Evolutionary conservation across 1,140 invertebrate species (phyloP).

Genomic region (Mya arenaria): DNA sequence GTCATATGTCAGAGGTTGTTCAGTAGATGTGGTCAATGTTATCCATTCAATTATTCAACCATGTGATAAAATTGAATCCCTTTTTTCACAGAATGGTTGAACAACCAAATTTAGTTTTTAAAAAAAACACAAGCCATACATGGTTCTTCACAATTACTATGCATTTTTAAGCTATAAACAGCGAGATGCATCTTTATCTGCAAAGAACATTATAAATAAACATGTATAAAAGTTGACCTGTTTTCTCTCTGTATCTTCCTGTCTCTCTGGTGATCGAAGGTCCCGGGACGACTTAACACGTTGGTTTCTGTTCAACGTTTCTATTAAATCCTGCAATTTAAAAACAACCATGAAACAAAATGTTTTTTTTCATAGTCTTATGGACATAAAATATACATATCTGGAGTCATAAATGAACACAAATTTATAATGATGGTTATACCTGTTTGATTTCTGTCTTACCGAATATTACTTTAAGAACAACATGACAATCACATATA

Average conservation of each 20-base stretch:
- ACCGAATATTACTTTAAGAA: background rate
- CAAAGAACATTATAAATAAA: no score
- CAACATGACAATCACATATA: background rate
- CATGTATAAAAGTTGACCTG: no score
- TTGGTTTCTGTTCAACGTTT: conserved; percentile 21
- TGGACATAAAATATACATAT: background rate
- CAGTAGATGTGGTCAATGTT: no score
- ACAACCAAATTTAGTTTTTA: no score
- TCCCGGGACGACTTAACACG: background rate
- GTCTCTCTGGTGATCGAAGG: background rate
- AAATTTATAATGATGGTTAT: background rate
- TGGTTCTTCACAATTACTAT: no score
- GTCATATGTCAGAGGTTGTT: no score
- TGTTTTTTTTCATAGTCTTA: background rate
- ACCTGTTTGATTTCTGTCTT: background rate
- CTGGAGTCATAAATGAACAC: background rate
- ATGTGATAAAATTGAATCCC: no score
- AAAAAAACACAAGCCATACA: no score
- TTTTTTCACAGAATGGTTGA: no score
- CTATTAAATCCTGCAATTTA: conserved; percentile 18
- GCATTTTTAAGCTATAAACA: no score
- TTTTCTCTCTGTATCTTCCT: background rate
- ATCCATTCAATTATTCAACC: no score
- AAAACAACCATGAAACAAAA: background rate
- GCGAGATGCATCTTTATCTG: no score